These are phyloP conservation scores for Cyprinus carpio DNA, from an alignment of 2,113 vertebrate species.

Conservation along the genomic window DNA sequence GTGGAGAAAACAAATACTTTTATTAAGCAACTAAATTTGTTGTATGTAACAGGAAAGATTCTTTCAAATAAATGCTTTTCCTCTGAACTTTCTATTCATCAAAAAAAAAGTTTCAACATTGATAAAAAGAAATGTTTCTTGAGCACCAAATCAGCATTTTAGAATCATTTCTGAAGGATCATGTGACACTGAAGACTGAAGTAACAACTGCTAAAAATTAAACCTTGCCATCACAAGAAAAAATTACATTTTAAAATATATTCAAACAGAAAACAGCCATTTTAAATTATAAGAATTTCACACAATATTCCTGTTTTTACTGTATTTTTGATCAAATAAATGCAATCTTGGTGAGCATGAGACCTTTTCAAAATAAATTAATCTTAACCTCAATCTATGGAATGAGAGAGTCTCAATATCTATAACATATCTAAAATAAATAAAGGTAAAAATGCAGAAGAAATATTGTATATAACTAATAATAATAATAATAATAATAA, in stretches of 20 bases:
- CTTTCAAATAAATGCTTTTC: background rate
- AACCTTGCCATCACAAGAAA: background rate
- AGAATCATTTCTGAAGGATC: background rate
- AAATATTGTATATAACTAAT: background rate
- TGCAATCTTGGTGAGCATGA: background rate
- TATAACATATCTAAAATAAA: too few species aligned
- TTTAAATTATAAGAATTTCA: background rate
- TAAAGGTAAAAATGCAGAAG: background rate
- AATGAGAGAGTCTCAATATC: background rate
- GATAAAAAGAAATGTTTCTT: background rate
- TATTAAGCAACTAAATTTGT: background rate
- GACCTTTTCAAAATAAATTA: background rate
- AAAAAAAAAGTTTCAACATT: background rate
- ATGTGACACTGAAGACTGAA: background rate
- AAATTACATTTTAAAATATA: background rate
- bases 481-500: background rate
- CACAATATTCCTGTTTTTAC: background rate
- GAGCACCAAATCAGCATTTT: background rate
- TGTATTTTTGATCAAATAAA: background rate
- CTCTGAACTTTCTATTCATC: background rate
- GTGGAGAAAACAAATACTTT: constrained; percentile 26
- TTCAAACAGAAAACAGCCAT: background rate
- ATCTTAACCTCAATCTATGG: too few species aligned
- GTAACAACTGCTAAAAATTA: background rate
- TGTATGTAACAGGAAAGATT: background rate